Conservation (phyloP, 2,888 invertebrate species). For the Atethmia centrago region DNA sequence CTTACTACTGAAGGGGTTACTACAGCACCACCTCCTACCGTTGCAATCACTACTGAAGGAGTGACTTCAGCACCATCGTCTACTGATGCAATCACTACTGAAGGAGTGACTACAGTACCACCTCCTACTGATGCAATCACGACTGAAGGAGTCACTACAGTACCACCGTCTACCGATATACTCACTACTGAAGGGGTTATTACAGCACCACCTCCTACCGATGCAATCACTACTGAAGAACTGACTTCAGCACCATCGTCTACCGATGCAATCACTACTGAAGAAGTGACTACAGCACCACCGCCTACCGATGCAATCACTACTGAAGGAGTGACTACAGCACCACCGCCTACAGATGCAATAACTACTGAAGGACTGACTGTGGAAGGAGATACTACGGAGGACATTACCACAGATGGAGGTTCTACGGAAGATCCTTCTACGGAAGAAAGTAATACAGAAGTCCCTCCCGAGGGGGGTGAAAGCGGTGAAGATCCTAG, state of each 20-base stretch:
- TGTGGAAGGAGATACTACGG: background rate
- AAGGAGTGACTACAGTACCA: background rate
- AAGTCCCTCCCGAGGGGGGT: background rate
- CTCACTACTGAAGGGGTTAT: background rate
- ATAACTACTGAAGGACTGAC: background rate
- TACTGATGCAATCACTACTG: background rate
- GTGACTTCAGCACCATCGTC: background rate
- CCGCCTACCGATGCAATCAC: background rate
- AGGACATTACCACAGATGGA: background rate
- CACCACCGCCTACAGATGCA: background rate
- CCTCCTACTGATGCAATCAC: background rate
- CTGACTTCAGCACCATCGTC: background rate
- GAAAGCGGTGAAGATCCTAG: constrained; percentile 34
- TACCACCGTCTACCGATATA: background rate
- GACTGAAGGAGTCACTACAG: background rate
- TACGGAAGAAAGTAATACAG: constrained; percentile 2
- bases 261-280: background rate
- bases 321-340: background rate
- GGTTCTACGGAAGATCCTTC: background rate
- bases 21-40: background rate
- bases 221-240: background rate
- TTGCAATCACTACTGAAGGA: background rate
- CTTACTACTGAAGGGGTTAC: background rate
- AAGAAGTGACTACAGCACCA: background rate
- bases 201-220: background rate